Evolutionary conservation across 2,113 vertebrate species (phyloP).

Genomic region (Phasianus colchicus): DNA sequence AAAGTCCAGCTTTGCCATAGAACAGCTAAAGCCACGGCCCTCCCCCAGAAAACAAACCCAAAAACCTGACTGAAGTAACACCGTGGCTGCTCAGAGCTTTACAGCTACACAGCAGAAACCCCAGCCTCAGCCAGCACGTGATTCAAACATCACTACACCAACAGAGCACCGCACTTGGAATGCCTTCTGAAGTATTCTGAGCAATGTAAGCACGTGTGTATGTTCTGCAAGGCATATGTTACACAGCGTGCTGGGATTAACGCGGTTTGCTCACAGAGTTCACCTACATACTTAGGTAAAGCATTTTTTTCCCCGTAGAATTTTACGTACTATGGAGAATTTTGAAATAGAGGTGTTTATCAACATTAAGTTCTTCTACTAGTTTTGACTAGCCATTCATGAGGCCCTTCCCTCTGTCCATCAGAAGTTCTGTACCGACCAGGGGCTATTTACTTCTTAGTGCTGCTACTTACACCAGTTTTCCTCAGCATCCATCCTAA

Average conservation of each 20-base stretch:
- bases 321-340: neutral
- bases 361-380: neutral
- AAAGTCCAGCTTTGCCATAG: neutral
- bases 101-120: neutral
- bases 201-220: accelerated
- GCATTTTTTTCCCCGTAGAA: neutral
- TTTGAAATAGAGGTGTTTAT: neutral
- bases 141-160: too few relatives aligned
- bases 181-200: neutral
- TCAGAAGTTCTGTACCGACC: neutral
- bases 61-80: neutral
- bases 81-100: accelerated
- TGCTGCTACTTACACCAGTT: neutral
- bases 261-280: neutral
- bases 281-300: neutral
- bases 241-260: too few relatives aligned
- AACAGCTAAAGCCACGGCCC: neutral
- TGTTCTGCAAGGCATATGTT: neutral
- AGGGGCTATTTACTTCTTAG: neutral
- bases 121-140: neutral
- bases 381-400: neutral
- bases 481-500: neutral
- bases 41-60: neutral
- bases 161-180: neutral
- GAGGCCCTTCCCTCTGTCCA: neutral